Evolutionary conservation across 2,797 vertebrate species (phyloP), one percentile per base, ranked within the genome.

Genomic region (Ctenosaura bakeri): DNA sequence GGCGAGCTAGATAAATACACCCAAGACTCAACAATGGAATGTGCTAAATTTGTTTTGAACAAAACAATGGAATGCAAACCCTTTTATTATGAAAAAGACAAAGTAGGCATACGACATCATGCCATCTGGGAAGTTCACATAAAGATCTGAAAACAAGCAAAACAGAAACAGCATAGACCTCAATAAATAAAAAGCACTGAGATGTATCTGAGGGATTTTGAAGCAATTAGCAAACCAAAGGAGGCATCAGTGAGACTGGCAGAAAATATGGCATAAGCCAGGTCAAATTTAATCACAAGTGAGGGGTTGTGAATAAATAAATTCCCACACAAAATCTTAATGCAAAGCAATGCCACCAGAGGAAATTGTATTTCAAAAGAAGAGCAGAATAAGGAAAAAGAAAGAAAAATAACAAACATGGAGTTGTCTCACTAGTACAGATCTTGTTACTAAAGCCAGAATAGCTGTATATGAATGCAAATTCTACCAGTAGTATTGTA

Each of bases 111-210:
- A 91, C 94, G 84, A 87, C 71, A 90, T 78, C 80, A 74, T 89
- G 69, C 90, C 92, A 93, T 92, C 91, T 91, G 85, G 86, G 93
- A 83, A 94, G 62, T 74, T 93, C 76, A 92, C 62, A 95, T 93
- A 94, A 95, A 91, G 46, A 93, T 92, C 92, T 93, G 16, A 89
- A 95, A 94, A 85, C 59, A 93, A 94, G 82, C 46, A 54, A 93
- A 95, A 93, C 91, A 79, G 62, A 52, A 95, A 89, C 84, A 87
- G 81, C 82, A 92, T 92, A 91, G 95, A 56, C 22, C 85, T 46
- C 89, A 79, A 91, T 86, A 94, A 88, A 94, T 91, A 95, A 92
- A 91, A 64, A 85, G 87, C 85, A 90, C 91, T 81, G 66, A 91
- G 56, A 94, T 93, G 90, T 86, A 93, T 91, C 89, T 92, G 42